A percentile compares a stretch with the other conserved stretches of the same genome.
Conservation (phyloP, 2,113 vertebrate genomes). For the Herpetotheres cachinnans region DNA sequence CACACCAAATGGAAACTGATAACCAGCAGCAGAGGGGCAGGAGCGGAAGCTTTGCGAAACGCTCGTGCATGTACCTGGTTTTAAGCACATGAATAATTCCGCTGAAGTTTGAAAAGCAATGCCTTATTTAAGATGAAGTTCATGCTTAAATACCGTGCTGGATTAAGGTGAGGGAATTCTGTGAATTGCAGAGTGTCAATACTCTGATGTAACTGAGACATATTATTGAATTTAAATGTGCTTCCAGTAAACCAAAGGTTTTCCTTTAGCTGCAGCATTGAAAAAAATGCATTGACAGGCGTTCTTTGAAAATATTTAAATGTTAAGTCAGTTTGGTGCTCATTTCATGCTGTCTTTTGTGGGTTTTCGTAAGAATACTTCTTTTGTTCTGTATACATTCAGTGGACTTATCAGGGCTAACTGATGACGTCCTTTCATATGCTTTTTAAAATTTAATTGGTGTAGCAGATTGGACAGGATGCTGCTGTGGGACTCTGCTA, state of each 20-base stretch:
- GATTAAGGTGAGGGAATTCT: background rate
- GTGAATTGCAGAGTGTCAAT: background rate
- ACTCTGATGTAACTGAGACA: background rate
- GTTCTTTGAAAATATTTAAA: background rate
- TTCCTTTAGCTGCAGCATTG: background rate
- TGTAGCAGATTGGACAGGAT: background rate
- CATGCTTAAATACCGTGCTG: background rate
- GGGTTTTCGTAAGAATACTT: background rate
- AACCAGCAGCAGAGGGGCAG: background rate
- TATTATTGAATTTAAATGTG: background rate
- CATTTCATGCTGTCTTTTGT: background rate
- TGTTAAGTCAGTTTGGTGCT: background rate
- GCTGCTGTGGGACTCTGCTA: background rate
- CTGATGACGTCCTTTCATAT: background rate
- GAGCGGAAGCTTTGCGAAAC: background rate
- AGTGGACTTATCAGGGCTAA: background rate
- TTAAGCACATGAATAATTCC: constrained; percentile 24
- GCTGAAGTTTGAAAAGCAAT: background rate
- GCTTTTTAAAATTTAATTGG: background rate
- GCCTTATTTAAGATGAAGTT: background rate
- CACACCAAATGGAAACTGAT: background rate
- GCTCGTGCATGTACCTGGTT: background rate
- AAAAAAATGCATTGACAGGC: background rate
- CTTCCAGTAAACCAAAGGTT: background rate
- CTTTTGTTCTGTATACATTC: background rate